Conservation (phyloP, 2,888 invertebrate genomes). For the Ditylenchus weischeri region DNA sequence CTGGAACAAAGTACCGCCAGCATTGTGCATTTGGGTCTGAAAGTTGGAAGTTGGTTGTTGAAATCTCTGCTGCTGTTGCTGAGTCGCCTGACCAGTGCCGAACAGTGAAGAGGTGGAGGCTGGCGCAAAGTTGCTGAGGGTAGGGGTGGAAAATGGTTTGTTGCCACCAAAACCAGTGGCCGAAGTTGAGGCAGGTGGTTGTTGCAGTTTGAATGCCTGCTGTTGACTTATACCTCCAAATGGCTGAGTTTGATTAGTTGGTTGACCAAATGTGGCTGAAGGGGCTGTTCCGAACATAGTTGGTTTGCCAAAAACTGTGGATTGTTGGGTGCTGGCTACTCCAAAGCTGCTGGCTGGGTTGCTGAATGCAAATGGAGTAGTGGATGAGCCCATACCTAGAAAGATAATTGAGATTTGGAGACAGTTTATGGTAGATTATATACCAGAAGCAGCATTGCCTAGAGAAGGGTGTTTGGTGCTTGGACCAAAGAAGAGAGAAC, state of each 20-base stretch:
- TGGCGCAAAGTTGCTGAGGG: neutral
- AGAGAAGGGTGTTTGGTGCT: neutral
- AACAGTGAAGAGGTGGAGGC: slow-evolving; percentile 1
- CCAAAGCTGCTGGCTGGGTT: neutral
- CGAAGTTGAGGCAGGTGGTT: neutral
- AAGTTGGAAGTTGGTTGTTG: neutral
- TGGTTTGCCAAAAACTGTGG: slow-evolving; percentile 2
- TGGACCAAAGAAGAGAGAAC: neutral
- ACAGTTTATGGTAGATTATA: neutral
- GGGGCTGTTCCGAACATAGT: neutral
- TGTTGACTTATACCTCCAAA: neutral
- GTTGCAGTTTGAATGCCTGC: slow-evolving; percentile 1
- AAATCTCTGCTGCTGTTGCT: neutral
- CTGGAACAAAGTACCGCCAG: slow-evolving; percentile 3
- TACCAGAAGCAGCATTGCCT: slow-evolving; percentile 6
- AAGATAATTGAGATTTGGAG: too few species aligned
- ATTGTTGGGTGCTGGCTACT: neutral
- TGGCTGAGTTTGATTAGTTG: neutral
- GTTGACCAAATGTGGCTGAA: neutral
- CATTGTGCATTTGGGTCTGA: neutral
- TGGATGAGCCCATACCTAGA: slow-evolving; percentile 2
- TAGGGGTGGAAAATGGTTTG: neutral
- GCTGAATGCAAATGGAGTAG: slow-evolving; percentile 7
- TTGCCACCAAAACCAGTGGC: too few species aligned
- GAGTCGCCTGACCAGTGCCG: neutral